A percentile compares a stretch with the other conserved stretches of the same genome.
Conservation (phyloP, 2,113 vertebrate species). For the Lophius piscatorius region DNA sequence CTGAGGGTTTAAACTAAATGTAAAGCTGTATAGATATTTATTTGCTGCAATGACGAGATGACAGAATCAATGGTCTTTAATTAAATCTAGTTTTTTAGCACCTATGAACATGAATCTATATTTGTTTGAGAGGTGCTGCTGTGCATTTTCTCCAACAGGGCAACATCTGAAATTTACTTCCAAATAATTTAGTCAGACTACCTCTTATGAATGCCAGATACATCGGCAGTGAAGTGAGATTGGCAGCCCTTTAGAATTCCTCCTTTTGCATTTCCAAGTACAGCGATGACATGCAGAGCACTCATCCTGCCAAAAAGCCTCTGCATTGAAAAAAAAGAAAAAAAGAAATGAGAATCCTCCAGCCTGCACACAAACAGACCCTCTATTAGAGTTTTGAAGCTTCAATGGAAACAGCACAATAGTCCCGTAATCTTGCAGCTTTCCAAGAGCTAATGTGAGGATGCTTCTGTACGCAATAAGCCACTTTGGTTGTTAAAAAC, state of each 20-base stretch:
- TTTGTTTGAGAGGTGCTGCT: conserved; percentile 16
- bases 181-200: conserved; percentile 55
- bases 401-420: conserved; percentile 33
- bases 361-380: conserved; percentile 35
- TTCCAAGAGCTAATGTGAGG: conserved; percentile 56
- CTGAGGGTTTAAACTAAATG: conserved; percentile 22
- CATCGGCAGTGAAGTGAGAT: conserved; percentile 21
- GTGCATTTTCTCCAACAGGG: background rate
- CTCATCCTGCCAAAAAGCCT: conserved; percentile 42
- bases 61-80: conserved; percentile 46
- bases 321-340: conserved; percentile 11
- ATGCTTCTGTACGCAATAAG: conserved; percentile 55
- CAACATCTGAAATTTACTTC: conserved; percentile 40
- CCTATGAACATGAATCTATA: conserved; percentile 38
- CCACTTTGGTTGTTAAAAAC: conserved; percentile 75
- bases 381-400: conserved; percentile 30
- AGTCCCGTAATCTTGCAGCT: conserved; percentile 43
- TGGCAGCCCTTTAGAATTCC: conserved; percentile 45
- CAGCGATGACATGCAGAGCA: conserved; percentile 41
- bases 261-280: too few species aligned
- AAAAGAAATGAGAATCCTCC: conserved; percentile 17
- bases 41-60: conserved; percentile 23
- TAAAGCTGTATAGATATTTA: conserved; percentile 17
- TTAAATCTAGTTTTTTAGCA: conserved; percentile 53
- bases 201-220: conserved; percentile 47